Evolutionary conservation across 2,888 invertebrate species (phyloP), one percentile per base, ranked within the genome.

Genomic region (Cyrtodaria siliqua): DNA sequence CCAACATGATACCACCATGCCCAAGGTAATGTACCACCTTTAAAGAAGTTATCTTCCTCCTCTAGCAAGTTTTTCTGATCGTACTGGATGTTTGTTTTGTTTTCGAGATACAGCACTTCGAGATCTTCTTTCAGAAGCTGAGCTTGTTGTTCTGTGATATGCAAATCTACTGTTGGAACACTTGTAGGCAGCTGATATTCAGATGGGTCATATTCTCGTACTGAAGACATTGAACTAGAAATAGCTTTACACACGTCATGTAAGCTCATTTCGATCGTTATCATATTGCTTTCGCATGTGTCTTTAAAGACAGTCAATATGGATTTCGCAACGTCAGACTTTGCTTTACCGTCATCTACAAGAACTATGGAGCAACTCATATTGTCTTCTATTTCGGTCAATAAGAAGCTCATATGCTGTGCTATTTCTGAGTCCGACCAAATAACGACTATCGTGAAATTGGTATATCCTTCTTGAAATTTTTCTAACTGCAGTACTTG

Each of bases 1-100:
- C 67, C 59, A 56, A 64, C 55, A 18, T 44, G 64, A 44, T 83
- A 80, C 59, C 77, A 63, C 0, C 72, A 50, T 26, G 23, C 40
- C 83, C 83, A 83, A 24, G 67, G 69, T 18, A 83, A 40, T 3
- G 80, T 75, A 2, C 78, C 83, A 8, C 83, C 83, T 18, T 70
- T 63, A 42, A 70, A 80, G 29, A 83, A 83, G n/a, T 57, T 63
- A n/a, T 78, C 76, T 14, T 33, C 62, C 53, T 80, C 78, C 23
- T 63, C 57, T 2, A 68, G 29, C 1, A 83, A 56, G 6, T 57
- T 60, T 4, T 64, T 40, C 4, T 69, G 68, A 40, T 18, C 40
- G 4, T 9, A 33, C 8, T 3, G 9, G 8, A 59, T 44, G 14
- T 27, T 42, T 53, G 60, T 72, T 3, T 38, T 38, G 8, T 60